Evolutionary conservation across 2,888 invertebrate species (phyloP).

Genomic region (Meiosimyza platycephala): DNA sequence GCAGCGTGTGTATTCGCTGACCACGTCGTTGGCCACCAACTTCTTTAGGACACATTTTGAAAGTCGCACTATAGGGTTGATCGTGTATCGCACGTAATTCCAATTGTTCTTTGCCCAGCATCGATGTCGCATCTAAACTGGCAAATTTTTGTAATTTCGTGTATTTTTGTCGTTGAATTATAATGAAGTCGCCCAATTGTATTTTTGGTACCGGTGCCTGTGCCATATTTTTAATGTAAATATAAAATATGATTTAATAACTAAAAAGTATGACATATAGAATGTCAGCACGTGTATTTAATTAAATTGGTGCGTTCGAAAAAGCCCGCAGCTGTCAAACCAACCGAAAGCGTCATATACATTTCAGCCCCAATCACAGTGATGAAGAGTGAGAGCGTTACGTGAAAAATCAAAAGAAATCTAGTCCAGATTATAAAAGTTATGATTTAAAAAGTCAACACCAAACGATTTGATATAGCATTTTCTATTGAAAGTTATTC

Average conservation of each 20-base stretch:
- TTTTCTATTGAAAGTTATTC: too few species aligned
- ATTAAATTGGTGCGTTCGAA: background rate
- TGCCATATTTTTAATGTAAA: background rate
- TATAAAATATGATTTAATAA: background rate
- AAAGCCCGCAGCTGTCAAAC: background rate
- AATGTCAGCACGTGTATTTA: background rate
- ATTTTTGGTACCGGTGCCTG: constrained; percentile 65
- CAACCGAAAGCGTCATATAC: too few species aligned
- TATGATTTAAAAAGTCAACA: too few species aligned
- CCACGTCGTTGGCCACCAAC: constrained; percentile 62
- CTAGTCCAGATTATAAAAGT: too few species aligned
- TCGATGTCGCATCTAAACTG: constrained; percentile 73
- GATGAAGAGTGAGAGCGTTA: too few species aligned
- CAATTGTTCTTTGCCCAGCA: constrained; percentile 77
- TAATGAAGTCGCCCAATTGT: constrained; percentile 77
- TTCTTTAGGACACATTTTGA: constrained; percentile 77
- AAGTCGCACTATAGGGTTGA: constrained; percentile 79
- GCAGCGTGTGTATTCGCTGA: constrained; percentile 69
- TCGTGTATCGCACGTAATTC: constrained; percentile 76
- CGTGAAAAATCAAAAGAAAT: too few species aligned
- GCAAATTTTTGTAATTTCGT: constrained; percentile 81
- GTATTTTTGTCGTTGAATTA: constrained; percentile 82
- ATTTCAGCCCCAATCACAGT: too few species aligned
- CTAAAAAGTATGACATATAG: background rate
- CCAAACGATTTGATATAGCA: too few species aligned